Evolutionary conservation across 2,113 vertebrate genomes (phyloP).

Genomic region (Synchiropus splendidus): DNA sequence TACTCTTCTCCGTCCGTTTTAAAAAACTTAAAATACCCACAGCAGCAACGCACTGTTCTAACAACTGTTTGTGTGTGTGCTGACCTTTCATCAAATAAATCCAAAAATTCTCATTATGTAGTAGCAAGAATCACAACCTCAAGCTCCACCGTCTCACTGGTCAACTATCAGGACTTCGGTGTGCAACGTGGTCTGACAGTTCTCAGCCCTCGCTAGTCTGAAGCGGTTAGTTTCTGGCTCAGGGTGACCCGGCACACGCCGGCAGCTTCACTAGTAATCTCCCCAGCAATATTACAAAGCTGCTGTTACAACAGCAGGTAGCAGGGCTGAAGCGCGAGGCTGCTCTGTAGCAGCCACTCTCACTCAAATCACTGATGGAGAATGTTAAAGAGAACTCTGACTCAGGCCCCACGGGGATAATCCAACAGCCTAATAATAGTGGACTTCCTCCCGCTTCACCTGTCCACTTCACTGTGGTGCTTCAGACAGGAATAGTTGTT

Average conservation of each 20-base stretch:
- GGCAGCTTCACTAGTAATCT: slow-evolving; percentile 26
- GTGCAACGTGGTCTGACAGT: slow-evolving; percentile 4
- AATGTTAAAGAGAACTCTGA: slow-evolving; percentile 23
- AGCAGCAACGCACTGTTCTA: too few relatives aligned
- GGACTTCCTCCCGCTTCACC: slow-evolving; percentile 35
- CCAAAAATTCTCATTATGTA: too few relatives aligned
- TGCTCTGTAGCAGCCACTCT: slow-evolving; percentile 14
- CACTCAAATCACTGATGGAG: slow-evolving; percentile 3
- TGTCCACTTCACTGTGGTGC: slow-evolving; percentile 32
- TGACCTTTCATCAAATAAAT: too few relatives aligned
- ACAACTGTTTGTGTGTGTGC: too few relatives aligned
- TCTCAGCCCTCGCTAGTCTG: slow-evolving; percentile 6
- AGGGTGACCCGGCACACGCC: slow-evolving; percentile 14
- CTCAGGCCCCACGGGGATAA: slow-evolving; percentile 23
- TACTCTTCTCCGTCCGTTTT: too few relatives aligned
- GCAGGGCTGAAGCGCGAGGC: slow-evolving; percentile 1
- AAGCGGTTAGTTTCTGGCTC: slow-evolving; percentile 5
- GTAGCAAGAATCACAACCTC: too few relatives aligned
- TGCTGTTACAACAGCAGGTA: slow-evolving; percentile 26
- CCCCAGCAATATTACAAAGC: slow-evolving; percentile 27
- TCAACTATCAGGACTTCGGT: slow-evolving; percentile 11
- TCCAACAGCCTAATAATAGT: slow-evolving; percentile 31
- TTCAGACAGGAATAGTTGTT: slow-evolving; percentile 33
- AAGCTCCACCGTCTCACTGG: slow-evolving; percentile 1
- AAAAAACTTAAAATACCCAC: too few relatives aligned